phyloP scores from a whole-genome alignment of 2,113 vertebrate species.

The Castor canadensis region DNA sequence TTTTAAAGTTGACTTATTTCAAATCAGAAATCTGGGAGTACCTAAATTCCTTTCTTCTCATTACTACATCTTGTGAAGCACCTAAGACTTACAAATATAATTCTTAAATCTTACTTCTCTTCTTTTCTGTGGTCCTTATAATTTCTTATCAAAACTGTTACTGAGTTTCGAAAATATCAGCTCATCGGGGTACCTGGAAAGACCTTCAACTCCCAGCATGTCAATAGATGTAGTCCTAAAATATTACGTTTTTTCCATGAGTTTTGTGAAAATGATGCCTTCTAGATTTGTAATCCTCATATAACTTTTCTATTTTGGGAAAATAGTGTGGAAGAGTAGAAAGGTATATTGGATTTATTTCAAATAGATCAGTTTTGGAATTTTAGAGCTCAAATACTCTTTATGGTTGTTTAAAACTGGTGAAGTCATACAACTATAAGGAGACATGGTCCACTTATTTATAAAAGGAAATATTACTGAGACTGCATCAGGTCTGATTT shows the following conservation, averaged over 20 bases:
- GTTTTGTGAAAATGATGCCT: not conserved
- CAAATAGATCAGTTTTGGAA: not conserved
- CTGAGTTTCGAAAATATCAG: not conserved
- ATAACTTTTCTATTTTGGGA: not conserved
- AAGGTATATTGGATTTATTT: not conserved
- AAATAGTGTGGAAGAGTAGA: not conserved
- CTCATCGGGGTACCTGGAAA: not conserved
- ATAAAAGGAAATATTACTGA: not conserved
- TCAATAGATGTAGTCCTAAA: not conserved
- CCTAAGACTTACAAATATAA: not conserved
- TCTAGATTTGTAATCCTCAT: not conserved
- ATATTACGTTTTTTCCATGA: not conserved
- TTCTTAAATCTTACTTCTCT: not conserved
- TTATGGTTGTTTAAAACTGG: not conserved
- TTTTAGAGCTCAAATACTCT: constrained; percentile 11
- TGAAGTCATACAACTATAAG: not conserved
- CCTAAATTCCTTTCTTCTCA: not conserved
- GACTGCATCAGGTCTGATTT: not conserved
- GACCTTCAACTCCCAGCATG: not conserved
- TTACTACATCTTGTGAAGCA: not conserved
- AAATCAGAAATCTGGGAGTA: not conserved
- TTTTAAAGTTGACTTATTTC: not conserved
- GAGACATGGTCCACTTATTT: not conserved
- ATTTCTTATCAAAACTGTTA: not conserved
- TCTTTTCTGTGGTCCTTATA: not conserved